Evolutionary conservation across 2,888 invertebrate species (phyloP).

Genomic region (Xestoiulus laeticollis): DNA sequence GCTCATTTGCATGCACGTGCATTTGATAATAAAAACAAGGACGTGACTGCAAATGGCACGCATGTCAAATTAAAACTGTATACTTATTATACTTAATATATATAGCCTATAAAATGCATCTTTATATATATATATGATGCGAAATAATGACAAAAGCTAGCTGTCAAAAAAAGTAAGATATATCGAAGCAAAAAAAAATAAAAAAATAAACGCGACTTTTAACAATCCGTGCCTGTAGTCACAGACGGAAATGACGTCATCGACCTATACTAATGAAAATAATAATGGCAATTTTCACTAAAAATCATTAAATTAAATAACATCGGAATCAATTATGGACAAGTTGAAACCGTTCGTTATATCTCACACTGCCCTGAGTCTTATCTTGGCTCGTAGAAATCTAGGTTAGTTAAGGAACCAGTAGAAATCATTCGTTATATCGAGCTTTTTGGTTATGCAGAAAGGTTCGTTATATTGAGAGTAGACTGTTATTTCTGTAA

Average conservation of each 20-base stretch:
- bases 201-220: neutral
- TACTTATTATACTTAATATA: neutral
- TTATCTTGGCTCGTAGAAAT: no score
- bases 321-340: no score
- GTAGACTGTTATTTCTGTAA: no score
- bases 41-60: slow-evolving; percentile 20
- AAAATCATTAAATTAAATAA: no score
- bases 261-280: no score
- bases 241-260: neutral
- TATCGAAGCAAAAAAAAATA: neutral
- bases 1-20: slow-evolving; percentile 20
- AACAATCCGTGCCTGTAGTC: neutral
- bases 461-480: no score
- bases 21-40: slow-evolving; percentile 26
- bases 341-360: no score
- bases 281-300: no score
- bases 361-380: no score
- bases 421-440: no score
- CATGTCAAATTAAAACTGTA: slow-evolving; percentile 13
- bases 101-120: slow-evolving; percentile 9
- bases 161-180: slow-evolving; percentile 7
- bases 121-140: slow-evolving; percentile 26
- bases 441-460: no score
- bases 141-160: slow-evolving; percentile 26
- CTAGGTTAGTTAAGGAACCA: no score